Conservation (phyloP, 2,113 vertebrate genomes). For the Corythornis vintsioides region DNA sequence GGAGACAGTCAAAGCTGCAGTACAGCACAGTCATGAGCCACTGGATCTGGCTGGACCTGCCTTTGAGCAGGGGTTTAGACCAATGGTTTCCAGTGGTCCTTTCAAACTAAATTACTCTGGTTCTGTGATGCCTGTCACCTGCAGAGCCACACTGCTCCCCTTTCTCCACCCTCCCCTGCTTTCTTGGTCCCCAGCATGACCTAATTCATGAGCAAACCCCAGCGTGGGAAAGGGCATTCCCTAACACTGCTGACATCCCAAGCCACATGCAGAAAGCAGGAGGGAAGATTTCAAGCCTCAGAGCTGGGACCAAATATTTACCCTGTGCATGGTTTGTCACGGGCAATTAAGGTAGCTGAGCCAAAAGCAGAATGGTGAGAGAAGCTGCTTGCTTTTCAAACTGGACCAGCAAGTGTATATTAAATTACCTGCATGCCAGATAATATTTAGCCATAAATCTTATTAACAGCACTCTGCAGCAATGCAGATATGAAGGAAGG, state of each 20-base stretch:
- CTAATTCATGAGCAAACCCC: not conserved
- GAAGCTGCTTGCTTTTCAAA: conserved; percentile 33
- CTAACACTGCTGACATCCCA: rapidly evolving
- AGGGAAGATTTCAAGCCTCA: not conserved
- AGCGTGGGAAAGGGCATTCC: not conserved
- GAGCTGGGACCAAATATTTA: conserved; percentile 6
- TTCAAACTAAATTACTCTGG: not conserved
- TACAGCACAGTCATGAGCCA: not conserved
- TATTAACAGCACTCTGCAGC: not conserved
- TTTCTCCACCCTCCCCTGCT: not conserved
- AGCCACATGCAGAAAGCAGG: rapidly evolving
- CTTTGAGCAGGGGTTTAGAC: not conserved
- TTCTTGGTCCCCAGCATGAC: not conserved
- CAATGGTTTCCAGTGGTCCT: not conserved
- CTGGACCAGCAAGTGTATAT: not conserved
- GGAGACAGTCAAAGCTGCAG: not conserved
- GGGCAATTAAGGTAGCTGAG: not conserved
- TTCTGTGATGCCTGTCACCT: not conserved
- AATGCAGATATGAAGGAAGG: not conserved
- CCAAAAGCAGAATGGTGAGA: not conserved
- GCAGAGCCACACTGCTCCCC: rapidly evolving
- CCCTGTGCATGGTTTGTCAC: not conserved
- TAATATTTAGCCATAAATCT: not conserved
- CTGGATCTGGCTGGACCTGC: not conserved
- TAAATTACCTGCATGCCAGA: not conserved